Percentiles rank a stretch among this genome's conserved stretches.
These are phyloP conservation scores for Darevskia nairensis DNA, from an alignment of 2,797 vertebrate genomes.

Conservation along the genomic window DNA sequence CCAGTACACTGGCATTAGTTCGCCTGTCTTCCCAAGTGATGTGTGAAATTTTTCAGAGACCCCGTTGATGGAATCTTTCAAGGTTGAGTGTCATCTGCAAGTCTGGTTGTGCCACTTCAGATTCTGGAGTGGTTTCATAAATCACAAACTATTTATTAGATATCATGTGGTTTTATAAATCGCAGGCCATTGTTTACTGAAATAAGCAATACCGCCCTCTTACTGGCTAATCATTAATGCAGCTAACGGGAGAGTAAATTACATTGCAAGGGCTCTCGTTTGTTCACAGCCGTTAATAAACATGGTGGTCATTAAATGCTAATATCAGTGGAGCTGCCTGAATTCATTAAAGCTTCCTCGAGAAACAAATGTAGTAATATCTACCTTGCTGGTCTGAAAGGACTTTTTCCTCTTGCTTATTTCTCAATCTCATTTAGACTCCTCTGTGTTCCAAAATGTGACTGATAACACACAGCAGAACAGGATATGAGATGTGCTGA, in stretches of 20 bases:
- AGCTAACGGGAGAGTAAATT: constrained; percentile 63
- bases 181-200: constrained; percentile 67
- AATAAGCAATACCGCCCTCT: constrained; percentile 56
- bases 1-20: too few relatives aligned
- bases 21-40: too few relatives aligned
- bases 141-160: constrained; percentile 23
- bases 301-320: constrained; percentile 69
- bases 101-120: constrained; percentile 36
- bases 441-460: too few relatives aligned
- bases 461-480: too few relatives aligned
- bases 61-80: too few relatives aligned
- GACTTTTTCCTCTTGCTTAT: neutral
- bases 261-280: constrained; percentile 67
- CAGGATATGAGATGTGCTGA: too few relatives aligned
- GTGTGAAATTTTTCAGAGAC: too few relatives aligned
- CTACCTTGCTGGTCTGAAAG: neutral
- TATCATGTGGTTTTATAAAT: constrained; percentile 63
- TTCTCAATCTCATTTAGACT: neutral
- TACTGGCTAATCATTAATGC: constrained; percentile 66
- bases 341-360: constrained; percentile 66
- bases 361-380: constrained; percentile 59
- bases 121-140: too few relatives aligned
- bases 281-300: constrained; percentile 73
- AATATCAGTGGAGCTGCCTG: constrained; percentile 44
- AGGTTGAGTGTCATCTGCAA: neutral